phyloP scores from a whole-genome alignment of 2,113 vertebrate species.

The Panthera leo region DNA sequence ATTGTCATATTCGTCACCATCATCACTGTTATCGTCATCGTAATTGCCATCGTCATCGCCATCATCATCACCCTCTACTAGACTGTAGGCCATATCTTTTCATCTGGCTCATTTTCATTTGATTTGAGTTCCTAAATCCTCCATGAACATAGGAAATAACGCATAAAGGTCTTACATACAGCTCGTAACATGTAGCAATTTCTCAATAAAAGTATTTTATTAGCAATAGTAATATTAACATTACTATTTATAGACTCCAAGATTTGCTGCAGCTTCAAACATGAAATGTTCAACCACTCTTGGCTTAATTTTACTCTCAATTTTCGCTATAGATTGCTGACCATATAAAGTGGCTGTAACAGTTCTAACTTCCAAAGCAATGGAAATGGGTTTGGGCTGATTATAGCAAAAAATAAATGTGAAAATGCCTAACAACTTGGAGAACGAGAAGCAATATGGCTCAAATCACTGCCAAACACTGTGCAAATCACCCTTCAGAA shows the following conservation, averaged over 20 bases:
- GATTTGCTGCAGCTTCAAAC: not conserved
- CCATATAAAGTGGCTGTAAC: not conserved
- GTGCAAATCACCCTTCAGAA: not conserved
- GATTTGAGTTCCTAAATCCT: not conserved
- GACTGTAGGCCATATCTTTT: not conserved
- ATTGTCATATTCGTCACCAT: rapidly evolving
- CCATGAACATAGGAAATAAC: not conserved
- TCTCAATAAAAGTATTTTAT: not conserved
- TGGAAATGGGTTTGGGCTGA: not conserved
- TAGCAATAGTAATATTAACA: not conserved
- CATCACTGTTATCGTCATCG: no score
- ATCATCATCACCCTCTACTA: not conserved
- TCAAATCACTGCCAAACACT: not conserved
- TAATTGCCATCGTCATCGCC: no score
- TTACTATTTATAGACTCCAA: not conserved
- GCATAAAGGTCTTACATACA: not conserved
- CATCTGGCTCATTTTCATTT: not conserved
- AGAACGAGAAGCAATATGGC: not conserved
- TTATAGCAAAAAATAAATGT: not conserved
- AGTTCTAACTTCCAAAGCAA: not conserved
- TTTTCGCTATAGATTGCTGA: not conserved
- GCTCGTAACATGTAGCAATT: not conserved
- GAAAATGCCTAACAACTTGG: not conserved
- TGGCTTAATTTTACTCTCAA: not conserved
- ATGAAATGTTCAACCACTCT: not conserved